A percentile compares a stretch with the other conserved stretches of the same genome.
Conservation (phyloP, 2,888 invertebrate species). For the Panorpa germanica region DNA sequence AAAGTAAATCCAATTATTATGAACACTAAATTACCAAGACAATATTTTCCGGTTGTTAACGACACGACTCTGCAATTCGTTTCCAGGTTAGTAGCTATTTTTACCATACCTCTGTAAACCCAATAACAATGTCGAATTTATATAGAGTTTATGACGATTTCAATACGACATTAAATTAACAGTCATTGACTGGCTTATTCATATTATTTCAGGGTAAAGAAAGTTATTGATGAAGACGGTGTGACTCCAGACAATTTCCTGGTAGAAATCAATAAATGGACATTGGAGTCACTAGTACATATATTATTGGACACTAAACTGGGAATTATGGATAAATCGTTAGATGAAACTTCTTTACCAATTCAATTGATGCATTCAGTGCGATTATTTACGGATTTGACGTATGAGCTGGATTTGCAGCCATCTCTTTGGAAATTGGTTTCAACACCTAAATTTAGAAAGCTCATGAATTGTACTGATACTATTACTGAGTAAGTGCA, state of each 20-base stretch:
- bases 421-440: too few species aligned
- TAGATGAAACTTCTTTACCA: conserved; percentile 21
- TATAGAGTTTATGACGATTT: neutral
- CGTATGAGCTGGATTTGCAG: too few species aligned
- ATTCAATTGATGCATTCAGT: too few species aligned
- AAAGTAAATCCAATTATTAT: conserved; percentile 39
- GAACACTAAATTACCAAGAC: conserved; percentile 29
- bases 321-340: conserved; percentile 21
- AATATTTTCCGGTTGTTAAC: conserved; percentile 24
- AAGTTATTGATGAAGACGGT: conserved; percentile 18
- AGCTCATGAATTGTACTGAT: too few species aligned
- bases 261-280: conserved; percentile 37
- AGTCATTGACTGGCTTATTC: neutral
- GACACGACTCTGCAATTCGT: conserved; percentile 25
- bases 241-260: conserved; percentile 26
- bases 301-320: conserved; percentile 24
- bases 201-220: conserved; percentile 20
- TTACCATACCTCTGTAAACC: too few species aligned
- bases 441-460: too few species aligned
- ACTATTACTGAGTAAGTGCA: too few species aligned
- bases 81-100: conserved; percentile 19
- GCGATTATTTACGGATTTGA: too few species aligned
- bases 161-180: too few species aligned
- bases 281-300: conserved; percentile 39
- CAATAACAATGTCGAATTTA: too few species aligned